Evolutionary conservation across 1,140 invertebrate genomes (phyloP).

Genomic region (Danaus plexippus): DNA sequence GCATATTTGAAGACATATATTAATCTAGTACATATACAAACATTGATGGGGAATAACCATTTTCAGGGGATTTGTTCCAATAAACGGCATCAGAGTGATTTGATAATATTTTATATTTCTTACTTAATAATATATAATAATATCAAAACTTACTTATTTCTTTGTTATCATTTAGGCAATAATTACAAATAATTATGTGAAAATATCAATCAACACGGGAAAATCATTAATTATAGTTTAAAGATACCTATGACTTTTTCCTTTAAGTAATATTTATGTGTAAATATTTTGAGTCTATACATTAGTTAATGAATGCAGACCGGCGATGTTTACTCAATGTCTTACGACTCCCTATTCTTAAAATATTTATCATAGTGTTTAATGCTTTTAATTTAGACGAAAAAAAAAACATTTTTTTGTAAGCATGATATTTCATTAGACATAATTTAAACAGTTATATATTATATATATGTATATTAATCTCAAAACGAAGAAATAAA

Average conservation of each 20-base stretch:
- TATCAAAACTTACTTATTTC: background rate
- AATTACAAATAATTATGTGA: background rate
- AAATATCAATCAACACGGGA: conserved; percentile 2
- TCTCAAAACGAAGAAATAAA: too few relatives aligned
- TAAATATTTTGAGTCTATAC: conserved; percentile 62
- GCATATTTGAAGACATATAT: too few relatives aligned
- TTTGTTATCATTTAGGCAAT: background rate
- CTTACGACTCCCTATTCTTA: conserved; percentile 38
- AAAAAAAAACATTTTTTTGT: background rate
- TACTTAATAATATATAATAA: background rate
- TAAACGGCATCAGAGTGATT: too few relatives aligned
- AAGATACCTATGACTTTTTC: conserved; percentile 25
- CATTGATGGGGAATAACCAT: too few relatives aligned
- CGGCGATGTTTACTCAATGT: conserved; percentile 43
- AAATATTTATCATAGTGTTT: too few relatives aligned
- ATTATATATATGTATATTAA: too few relatives aligned
- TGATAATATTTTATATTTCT: too few relatives aligned
- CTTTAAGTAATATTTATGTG: conserved; percentile 54
- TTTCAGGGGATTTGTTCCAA: too few relatives aligned
- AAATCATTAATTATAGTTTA: conserved; percentile 8
- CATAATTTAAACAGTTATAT: too few relatives aligned
- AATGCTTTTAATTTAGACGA: conserved; percentile 3
- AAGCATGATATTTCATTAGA: too few relatives aligned
- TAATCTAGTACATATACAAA: too few relatives aligned
- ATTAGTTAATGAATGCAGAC: conserved; percentile 65